Evolutionary conservation across 2,888 invertebrate genomes (phyloP), one percentile per base, ranked within the genome.

Genomic region (Parnassius glacialis): DNA sequence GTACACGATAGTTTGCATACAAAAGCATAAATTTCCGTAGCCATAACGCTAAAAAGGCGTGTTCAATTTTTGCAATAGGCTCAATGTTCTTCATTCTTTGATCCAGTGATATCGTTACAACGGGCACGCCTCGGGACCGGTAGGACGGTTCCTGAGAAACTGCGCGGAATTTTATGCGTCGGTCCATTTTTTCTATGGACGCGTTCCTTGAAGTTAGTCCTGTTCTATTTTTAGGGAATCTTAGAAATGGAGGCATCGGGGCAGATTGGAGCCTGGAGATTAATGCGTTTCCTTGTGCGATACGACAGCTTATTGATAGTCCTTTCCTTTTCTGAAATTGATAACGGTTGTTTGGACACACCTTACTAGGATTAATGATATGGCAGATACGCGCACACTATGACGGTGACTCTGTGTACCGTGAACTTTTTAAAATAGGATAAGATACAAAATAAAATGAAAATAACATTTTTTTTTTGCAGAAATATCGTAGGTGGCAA

Each of bases 151-250:
- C 20, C 42, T n/a, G n/a, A 43, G 53, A 16, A 52, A 52, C 43
- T 53, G 53, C 43, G 16, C 10, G 44, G 54, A 44, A 54, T 55
- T 53, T 25, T n/a, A 12, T 11, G 44, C 25, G 45, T 20, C 55
- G 11, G 52, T 12, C 41, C 41, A n/a, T 34, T 52, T 44, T 55
- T 55, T 55, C 45, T 11, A 13, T 11, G 5, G 44, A 9, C 13
- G 13, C 20, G 20, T 20, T 55, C 45, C 25, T 45, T 55, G 12
- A 44, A 55, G 55, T 45, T 45, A 45, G 44, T n/a, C 25, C 12
- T 25, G 20, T 11, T 25, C 55, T 55, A 55, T 45, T 55, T 45
- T 9, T 20, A 45, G 45, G 25, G 5, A 7, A 10, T 10, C 25
- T 51, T 51, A 51, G 51, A 51, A 51, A 25, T 51, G 34, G n/a